Conservation (phyloP, 2,113 vertebrate species). For the Bubo blakistoni region DNA sequence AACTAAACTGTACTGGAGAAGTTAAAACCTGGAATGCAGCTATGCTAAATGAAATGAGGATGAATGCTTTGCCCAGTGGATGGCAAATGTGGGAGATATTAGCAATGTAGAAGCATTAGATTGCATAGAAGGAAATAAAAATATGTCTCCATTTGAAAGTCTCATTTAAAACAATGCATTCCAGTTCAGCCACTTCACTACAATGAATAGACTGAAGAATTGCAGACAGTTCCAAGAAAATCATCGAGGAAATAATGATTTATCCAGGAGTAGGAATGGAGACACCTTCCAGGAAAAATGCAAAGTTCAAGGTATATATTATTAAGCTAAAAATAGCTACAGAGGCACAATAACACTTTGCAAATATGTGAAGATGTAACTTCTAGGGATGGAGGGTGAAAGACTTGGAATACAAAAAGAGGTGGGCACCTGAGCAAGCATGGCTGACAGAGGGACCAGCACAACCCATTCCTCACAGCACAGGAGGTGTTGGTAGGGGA, state of each 20-base stretch:
- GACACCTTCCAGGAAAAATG: neutral
- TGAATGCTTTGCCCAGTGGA: neutral
- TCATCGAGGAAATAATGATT: neutral
- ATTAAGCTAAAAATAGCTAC: neutral
- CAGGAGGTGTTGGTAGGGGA: accelerated
- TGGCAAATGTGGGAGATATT: neutral
- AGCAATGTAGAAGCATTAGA: neutral
- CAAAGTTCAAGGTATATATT: neutral
- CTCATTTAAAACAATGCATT: neutral
- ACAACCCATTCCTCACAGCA: neutral
- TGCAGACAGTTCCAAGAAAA: neutral
- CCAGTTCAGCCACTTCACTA: neutral
- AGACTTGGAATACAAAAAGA: neutral
- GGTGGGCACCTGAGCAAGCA: accelerated
- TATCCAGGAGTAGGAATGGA: neutral
- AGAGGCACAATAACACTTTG: neutral
- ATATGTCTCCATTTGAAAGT: neutral
- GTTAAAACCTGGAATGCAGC: neutral
- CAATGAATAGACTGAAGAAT: neutral
- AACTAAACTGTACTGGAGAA: neutral
- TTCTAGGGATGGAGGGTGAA: neutral
- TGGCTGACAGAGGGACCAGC: neutral
- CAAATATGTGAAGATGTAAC: neutral
- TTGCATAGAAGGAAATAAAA: neutral
- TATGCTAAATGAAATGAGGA: neutral